Base-by-base conservation (phyloP, 1,140 invertebrate species). In the Drosophila sucinea region DNA sequence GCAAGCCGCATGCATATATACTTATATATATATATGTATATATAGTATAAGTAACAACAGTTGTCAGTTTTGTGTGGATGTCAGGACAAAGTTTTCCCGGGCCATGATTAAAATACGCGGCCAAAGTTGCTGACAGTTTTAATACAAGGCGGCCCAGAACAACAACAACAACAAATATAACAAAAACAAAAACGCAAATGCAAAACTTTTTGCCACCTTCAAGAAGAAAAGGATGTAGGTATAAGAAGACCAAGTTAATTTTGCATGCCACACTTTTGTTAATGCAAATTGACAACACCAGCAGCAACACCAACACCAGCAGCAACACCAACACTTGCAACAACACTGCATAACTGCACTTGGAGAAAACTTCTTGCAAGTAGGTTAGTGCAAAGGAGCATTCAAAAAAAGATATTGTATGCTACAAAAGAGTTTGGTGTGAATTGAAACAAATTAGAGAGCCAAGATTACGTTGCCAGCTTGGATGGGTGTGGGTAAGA, bases 111-210 rank as follows among this genome's bases (percentile, higher is more conserved):
- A 83, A 84, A 68, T 41, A 68, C 72, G 80, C 67, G 77, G 56
- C 60, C 77, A 73, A 79, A 80, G 44, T 80, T 67, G 79, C 83
- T 86, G 82, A 86, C 82, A 87, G 66, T 79, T 77, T 83, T 82
- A 87, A 86, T 87, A 55, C 83, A 63, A 63, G 38, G 41, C 41
- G 60, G 35, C 60, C 44, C 44, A 51, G 44, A 51, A 51, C 44
- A 23, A 2, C 17, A 47, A 25, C 44, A 47, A 17, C 41, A 44
- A 44, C 10, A 47, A 7, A 17, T 23, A 23, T 6, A 51, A 51
- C 44, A 27, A 51, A 27, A 51, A 8, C 23, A 27, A 51, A 51
- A 27, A 27, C 17, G 51, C 65, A 66, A 77, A 68, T 55, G 70
- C 40, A 41, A 77, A 74, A 77, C 40, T 74, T 77, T 25, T 4